Evolutionary conservation across 2,113 vertebrate species (phyloP).

Genomic region (Pseudorasbora parva): DNA sequence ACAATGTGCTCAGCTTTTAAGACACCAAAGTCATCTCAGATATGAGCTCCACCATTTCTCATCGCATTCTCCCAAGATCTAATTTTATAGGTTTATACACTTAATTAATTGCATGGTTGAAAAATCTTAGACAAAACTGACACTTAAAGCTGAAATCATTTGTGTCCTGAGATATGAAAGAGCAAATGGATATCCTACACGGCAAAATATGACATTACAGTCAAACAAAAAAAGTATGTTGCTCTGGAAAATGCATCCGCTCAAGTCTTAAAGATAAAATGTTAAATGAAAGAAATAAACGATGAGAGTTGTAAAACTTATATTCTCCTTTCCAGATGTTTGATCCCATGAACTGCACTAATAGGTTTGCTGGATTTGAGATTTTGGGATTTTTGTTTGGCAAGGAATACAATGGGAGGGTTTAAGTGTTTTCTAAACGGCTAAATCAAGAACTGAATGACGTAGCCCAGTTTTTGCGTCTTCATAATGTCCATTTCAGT

Average conservation of each 20-base stretch:
- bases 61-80: too few relatives aligned
- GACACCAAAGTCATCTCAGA: too few relatives aligned
- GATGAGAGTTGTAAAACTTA: slow-evolving; percentile 2
- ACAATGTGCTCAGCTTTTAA: too few relatives aligned
- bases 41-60: too few relatives aligned
- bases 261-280: not conserved
- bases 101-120: too few relatives aligned
- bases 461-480: not conserved
- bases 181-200: not conserved
- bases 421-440: not conserved
- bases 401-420: not conserved
- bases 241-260: not conserved
- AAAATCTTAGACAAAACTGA: too few relatives aligned
- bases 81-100: too few relatives aligned
- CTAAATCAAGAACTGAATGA: slow-evolving; percentile 1
- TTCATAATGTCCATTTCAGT: not conserved
- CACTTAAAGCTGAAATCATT: too few relatives aligned
- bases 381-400: not conserved
- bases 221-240: not conserved
- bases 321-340: slow-evolving; percentile 6
- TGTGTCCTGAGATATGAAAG: too few relatives aligned
- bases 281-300: not conserved
- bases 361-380: not conserved
- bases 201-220: not conserved
- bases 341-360: not conserved